Evolutionary conservation across 2,888 invertebrate species (phyloP), one percentile per base, ranked within the genome.

Genomic region (Ophonus ardosiacus): DNA sequence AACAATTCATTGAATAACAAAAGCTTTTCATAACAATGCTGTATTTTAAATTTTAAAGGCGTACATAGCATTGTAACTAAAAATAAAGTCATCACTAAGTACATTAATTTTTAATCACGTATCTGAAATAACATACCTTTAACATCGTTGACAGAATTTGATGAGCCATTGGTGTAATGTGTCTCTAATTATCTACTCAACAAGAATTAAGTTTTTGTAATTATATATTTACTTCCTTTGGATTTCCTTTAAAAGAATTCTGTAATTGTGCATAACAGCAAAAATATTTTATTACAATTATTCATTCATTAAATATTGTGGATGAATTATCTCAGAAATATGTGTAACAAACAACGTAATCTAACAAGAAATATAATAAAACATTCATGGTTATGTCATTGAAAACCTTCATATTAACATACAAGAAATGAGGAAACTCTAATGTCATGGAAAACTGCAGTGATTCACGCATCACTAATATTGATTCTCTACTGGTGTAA

Each of bases 1-100:
- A 15, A 15, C n/a, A 68, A 68, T 38, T 68, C 68, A 38, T 68
- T 68, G 68, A 68, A 68, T 68, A 68, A 68, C 68, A 68, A 68
- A 68, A 68, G 68, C 63, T 21, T 63, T 63, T 63, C 63, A 63
- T 24, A 63, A 63, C 63, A 63, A 63, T 63, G 24, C 63, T 24
- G 18, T 63, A 38, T 31, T 10, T 68, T 68, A 31, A 68, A 68
- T 68, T 68, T 68, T 40, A 68, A 38, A 68, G 24, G 68, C 68
- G 68, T 68, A 68, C 38, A 7, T 31, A 24, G 38, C 15, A 68
- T 38, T 63, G 63, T 63, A 24, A 63, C 63, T 21, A 24, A 63
- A 63, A 63, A 63, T 63, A 63, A 61, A 31, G n/a, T 38, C n/a
- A 68, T 31, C 68, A 68, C 8, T 7, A 68, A 31, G 31, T 68